Evolutionary conservation across 2,797 vertebrate species (phyloP).

Genomic region (Lepilemur ruficaudatus): DNA sequence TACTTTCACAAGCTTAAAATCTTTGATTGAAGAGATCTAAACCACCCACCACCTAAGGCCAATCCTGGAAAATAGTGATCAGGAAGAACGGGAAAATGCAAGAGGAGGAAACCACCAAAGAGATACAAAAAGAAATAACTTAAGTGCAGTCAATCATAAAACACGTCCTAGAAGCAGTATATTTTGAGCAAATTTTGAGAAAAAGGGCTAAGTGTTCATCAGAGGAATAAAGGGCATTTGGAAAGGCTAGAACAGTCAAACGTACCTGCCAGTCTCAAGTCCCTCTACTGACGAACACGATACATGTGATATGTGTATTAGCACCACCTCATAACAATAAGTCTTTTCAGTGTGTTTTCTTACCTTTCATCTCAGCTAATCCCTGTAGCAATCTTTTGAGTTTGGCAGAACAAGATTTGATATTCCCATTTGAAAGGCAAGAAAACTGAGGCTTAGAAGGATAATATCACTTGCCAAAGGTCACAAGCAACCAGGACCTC

Average conservation of each 20-base stretch:
- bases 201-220: neutral
- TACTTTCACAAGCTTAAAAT: slow-evolving; percentile 7
- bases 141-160: neutral
- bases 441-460: slow-evolving; percentile 41
- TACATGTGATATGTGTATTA: neutral
- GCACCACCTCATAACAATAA: neutral
- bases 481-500: slow-evolving; percentile 17
- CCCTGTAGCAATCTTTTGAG: slow-evolving; percentile 16
- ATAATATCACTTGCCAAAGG: neutral
- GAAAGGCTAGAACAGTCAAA: neutral
- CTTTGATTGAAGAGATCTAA: slow-evolving; percentile 5
- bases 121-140: neutral
- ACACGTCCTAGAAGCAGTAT: neutral
- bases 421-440: neutral
- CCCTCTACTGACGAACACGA: neutral
- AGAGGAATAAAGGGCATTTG: neutral
- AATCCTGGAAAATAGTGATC: neutral
- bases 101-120: neutral
- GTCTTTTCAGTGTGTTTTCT: neutral
- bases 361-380: neutral
- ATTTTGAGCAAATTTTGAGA: neutral
- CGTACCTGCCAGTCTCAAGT: neutral
- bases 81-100: neutral
- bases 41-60: neutral
- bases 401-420: neutral